Evolutionary conservation across 2,113 vertebrate genomes (phyloP).

Genomic region (Seriola dumerili): DNA sequence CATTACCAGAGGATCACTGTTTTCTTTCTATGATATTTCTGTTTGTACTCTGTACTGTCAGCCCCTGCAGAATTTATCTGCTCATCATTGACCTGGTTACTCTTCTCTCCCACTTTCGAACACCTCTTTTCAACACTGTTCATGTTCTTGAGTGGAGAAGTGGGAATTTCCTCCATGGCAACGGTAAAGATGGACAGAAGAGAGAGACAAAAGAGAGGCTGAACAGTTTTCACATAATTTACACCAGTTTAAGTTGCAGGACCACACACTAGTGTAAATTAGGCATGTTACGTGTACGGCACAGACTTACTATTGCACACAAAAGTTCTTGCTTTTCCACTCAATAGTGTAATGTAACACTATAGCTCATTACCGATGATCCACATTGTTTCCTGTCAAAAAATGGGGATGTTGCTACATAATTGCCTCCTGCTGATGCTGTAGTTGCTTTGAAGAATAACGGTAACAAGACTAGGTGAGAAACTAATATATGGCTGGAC

Average conservation of each 20-base stretch:
- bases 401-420: not conserved
- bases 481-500: too few species aligned
- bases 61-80: constrained; percentile 11
- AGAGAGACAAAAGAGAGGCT: not conserved
- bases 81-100: constrained; percentile 14
- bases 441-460: not conserved
- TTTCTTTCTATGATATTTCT: constrained; percentile 15
- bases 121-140: not conserved
- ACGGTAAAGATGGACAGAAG: not conserved
- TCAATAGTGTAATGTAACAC: not conserved
- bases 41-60: constrained; percentile 4
- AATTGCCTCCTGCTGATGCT: not conserved
- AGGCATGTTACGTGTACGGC: not conserved
- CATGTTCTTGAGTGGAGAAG: not conserved
- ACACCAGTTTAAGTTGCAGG: not conserved
- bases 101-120: not conserved
- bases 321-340: not conserved
- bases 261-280: not conserved
- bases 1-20: not conserved
- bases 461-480: too few species aligned
- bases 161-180: not conserved
- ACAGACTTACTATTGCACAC: not conserved
- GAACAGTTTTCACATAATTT: not conserved
- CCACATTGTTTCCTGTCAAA: not conserved
- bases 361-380: not conserved